Conservation (phyloP, 2,113 vertebrate genomes). For the Zosterops japonicus region DNA sequence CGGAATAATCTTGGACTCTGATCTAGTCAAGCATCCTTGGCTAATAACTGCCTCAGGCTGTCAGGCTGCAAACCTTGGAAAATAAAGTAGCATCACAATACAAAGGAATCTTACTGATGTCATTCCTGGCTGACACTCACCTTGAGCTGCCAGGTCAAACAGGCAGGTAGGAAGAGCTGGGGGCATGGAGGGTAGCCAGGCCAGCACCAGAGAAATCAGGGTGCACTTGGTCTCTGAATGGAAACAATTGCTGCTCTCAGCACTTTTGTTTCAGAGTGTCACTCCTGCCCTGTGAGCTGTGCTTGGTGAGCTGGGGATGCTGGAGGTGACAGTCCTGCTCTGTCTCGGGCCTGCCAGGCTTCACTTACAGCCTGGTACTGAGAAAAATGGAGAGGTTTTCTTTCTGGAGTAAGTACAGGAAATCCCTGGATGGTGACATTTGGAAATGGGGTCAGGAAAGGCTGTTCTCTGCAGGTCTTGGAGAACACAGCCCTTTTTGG, state of each 20-base stretch:
- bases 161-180: background rate
- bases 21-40: slow-evolving; percentile 57
- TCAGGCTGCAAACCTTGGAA: background rate
- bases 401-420: background rate
- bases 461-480: background rate
- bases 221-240: background rate
- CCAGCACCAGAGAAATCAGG: background rate
- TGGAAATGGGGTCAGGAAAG: background rate
- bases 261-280: background rate
- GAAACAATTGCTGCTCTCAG: background rate
- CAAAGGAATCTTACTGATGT: background rate
- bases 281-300: background rate
- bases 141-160: background rate
- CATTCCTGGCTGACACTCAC: background rate
- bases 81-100: background rate
- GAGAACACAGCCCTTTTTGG: background rate
- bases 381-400: background rate
- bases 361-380: rapidly evolving
- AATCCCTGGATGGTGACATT: background rate
- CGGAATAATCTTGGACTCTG: slow-evolving; percentile 45
- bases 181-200: background rate
- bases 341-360: background rate
- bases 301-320: background rate
- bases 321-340: background rate
- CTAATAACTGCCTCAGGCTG: slow-evolving; percentile 49